These are phyloP conservation scores for Aleiodes sp. DNA, from an alignment of 1,140 invertebrate genomes.

Conservation along the genomic window DNA sequence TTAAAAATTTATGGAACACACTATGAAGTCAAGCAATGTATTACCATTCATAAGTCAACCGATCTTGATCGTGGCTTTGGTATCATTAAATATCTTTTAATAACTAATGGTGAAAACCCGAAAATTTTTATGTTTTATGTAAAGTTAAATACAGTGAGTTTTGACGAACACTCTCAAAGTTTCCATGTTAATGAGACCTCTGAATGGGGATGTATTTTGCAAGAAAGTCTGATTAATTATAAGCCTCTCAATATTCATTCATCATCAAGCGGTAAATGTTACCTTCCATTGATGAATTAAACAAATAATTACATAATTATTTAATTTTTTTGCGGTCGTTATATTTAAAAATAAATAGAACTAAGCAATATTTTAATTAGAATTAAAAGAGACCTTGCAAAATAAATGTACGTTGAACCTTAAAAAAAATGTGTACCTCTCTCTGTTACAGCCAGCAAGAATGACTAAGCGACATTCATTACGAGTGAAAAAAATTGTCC, in stretches of 20 bases:
- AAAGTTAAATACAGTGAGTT: not conserved
- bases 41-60: not conserved
- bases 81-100: constrained; percentile 19
- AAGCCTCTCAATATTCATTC: not conserved
- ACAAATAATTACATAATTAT: no score
- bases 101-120: not conserved
- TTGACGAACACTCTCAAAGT: constrained; percentile 19
- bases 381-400: no score
- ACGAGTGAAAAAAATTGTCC: no score
- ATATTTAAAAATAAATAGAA: no score
- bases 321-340: no score
- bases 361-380: no score
- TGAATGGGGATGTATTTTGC: constrained; percentile 10
- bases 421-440: no score
- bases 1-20: constrained; percentile 24
- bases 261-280: not conserved
- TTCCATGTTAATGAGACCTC: constrained; percentile 1
- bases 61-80: not conserved
- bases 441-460: no score
- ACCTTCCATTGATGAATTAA: not conserved
- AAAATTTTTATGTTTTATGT: constrained; percentile 14
- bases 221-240: constrained; percentile 17
- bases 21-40: constrained; percentile 10
- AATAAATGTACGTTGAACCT: no score
- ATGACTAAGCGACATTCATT: no score